Evolutionary conservation across 2,888 invertebrate genomes (phyloP).

Genomic region (Cephonodes hylas): DNA sequence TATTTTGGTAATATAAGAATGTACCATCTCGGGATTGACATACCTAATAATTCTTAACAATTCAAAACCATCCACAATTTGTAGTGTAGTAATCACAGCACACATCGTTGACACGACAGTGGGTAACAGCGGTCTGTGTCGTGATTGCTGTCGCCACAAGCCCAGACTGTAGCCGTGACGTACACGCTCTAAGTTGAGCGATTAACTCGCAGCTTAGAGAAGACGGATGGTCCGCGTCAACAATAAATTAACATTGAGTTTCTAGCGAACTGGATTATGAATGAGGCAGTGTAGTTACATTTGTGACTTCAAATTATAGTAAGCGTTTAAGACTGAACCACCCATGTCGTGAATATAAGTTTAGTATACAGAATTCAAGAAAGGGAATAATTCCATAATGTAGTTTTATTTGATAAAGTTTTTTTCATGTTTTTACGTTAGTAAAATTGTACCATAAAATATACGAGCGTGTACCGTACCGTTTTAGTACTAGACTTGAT

Average conservation of each 20-base stretch:
- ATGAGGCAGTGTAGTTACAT: background rate
- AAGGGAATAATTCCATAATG: too few species aligned
- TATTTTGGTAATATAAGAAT: too few species aligned
- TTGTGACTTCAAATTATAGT: background rate
- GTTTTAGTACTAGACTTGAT: too few species aligned
- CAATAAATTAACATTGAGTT: background rate
- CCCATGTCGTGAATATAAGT: too few species aligned
- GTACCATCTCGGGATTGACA: too few species aligned
- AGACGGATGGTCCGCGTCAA: background rate
- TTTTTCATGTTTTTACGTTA: too few species aligned
- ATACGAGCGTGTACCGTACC: too few species aligned
- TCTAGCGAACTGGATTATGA: background rate
- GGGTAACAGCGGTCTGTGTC: constrained; percentile 24
- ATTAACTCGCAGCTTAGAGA: background rate
- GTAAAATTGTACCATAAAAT: too few species aligned
- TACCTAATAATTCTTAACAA: background rate
- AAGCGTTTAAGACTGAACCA: background rate
- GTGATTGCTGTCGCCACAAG: constrained; percentile 40
- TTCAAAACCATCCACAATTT: background rate
- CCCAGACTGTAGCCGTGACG: constrained; percentile 37
- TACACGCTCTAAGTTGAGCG: background rate
- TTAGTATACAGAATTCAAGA: too few species aligned
- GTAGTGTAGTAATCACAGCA: background rate
- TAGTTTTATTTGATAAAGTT: too few species aligned
- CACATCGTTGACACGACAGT: background rate